Conservation (phyloP, 2,113 vertebrate species). For the Phylloscopus trochiloides region DNA sequence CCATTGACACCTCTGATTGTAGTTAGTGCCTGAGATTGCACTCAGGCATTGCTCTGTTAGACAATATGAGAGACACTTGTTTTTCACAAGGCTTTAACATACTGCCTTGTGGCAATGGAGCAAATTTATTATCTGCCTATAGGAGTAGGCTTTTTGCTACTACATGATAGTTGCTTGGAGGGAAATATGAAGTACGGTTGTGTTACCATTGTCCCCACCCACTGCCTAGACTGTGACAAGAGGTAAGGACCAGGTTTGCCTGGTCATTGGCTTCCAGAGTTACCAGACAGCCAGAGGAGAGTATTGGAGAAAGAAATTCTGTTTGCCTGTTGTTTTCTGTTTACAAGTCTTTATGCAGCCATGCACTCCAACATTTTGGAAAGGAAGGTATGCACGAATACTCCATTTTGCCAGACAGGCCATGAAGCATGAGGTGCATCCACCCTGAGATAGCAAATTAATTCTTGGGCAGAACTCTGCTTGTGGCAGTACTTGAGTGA, state of each 20-base stretch:
- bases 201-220: not conserved
- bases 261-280: not conserved
- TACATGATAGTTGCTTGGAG: not conserved
- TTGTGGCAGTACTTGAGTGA: not conserved
- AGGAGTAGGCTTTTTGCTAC: not conserved
- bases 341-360: not conserved
- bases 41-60: not conserved
- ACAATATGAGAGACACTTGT: not conserved
- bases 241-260: not conserved
- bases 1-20: not conserved
- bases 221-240: not conserved
- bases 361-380: not conserved
- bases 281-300: not conserved
- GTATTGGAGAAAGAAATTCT: not conserved
- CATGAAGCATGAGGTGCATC: not conserved
- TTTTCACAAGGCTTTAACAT: not conserved
- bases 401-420: accelerated
- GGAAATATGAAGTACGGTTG: not conserved
- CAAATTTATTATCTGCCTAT: not conserved
- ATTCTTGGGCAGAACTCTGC: not conserved
- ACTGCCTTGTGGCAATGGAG: not conserved
- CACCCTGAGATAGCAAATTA: not conserved
- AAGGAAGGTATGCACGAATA: not conserved
- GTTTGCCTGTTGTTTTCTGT: not conserved
- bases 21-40: not conserved